Evolutionary conservation across 2,113 vertebrate species (phyloP), one percentile per base, ranked within the genome.

Genomic region (Neotoma lepida): DNA sequence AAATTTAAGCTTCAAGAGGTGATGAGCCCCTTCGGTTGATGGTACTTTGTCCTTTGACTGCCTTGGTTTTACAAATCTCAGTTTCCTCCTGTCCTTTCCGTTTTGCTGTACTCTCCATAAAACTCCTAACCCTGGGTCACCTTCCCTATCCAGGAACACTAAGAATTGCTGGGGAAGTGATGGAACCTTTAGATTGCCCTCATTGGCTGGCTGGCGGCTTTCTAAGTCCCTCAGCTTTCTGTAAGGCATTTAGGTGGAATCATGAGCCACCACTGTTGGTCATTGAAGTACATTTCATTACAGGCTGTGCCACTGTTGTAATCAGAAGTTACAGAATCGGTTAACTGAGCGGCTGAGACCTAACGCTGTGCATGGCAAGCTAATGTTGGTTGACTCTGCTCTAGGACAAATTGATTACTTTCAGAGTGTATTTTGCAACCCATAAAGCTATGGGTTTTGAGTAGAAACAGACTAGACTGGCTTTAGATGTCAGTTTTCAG

Each of bases 381-480:
- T 93, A 61, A 61, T 74, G 0, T 93, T 88, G 89, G 22, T 91
- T 66, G 30, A 20, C 41, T 39, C 24, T 33, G 35, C 58, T 15
- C 6, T 46, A 18, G 80, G 51, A 94, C 35, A 44, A 89, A 26
- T 78, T 88, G 63, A 90, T 93, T 66, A 87, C 86, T 91, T 91
- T 94, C 46, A 54, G 74, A 86, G 35, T 35, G 1, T n/a, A 39
- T 22, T 41, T 58, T 80, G 86, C 77, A 66, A 0, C n/a, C 28
- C 56, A 20, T 78, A 74, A 91, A 95, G 35, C 49, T 24, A 0
- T 85, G 24, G 63, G n/a, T 51, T 96, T 92, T 88, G 63, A 96
- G 30, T 77, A 68, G 90, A 95, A 68, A 68, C 51, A 86, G 33
- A 56, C n/a, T 15, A 35, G n/a, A 30, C 13, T 92, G 86, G 73